phyloP scores from a whole-genome alignment of 2,797 vertebrate species.

The Bradypus variegatus region DNA sequence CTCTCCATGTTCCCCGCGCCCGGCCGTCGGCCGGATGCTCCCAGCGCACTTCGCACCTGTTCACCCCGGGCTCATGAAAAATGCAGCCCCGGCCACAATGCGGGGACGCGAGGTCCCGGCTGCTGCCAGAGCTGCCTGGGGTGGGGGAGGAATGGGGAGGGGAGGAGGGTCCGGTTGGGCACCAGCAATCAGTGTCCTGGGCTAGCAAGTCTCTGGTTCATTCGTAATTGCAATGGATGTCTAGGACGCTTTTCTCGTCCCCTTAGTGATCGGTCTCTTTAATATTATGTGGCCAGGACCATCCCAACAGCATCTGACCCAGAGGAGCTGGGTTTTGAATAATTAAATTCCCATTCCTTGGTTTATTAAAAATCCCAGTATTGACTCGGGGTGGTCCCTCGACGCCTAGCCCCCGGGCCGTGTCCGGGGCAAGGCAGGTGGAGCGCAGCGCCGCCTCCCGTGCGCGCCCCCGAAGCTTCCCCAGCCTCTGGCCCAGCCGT shows the following conservation, averaged over 20 bases:
- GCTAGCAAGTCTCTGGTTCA: conserved; percentile 43
- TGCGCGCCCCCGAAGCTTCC: conserved; percentile 59
- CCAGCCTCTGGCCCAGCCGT: conserved; percentile 60
- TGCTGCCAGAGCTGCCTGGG: conserved; percentile 60
- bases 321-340: conserved; percentile 67
- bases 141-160: conserved; percentile 17
- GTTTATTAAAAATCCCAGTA: conserved; percentile 60
- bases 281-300: conserved; percentile 71
- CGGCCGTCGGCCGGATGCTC: conserved; percentile 62
- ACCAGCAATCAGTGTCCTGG: conserved; percentile 53
- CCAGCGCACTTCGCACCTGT: conserved; percentile 77
- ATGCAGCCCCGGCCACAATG: conserved; percentile 65
- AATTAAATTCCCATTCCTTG: conserved; percentile 71
- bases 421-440: conserved; percentile 68
- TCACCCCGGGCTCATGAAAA: conserved; percentile 75
- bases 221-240: conserved; percentile 55
- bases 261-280: conserved; percentile 69
- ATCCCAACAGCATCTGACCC: conserved; percentile 71
- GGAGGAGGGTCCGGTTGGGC: conserved; percentile 57
- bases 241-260: conserved; percentile 67
- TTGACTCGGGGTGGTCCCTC: conserved; percentile 49
- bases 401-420: conserved; percentile 58
- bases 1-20: conserved; percentile 76
- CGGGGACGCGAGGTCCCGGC: conserved; percentile 70
- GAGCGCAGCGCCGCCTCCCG: conserved; percentile 53